These are phyloP conservation scores for Ictalurus furcatus DNA, from an alignment of 2,113 vertebrate species.

Conservation along the genomic window DNA sequence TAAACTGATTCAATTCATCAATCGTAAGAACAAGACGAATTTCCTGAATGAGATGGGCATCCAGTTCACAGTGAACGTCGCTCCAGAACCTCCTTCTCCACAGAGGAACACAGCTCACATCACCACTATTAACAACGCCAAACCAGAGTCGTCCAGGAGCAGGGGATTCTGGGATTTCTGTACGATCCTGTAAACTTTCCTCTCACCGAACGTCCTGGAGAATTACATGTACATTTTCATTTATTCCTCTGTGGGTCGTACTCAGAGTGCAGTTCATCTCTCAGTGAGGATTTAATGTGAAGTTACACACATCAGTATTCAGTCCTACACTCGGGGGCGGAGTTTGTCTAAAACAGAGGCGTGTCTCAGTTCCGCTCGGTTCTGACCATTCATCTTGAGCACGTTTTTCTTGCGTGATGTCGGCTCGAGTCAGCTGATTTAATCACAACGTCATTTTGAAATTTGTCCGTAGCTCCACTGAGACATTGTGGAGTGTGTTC, in stretches of 20 bases:
- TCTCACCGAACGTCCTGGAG: neutral
- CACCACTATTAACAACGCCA: neutral
- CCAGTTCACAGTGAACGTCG: neutral
- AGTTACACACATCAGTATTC: neutral
- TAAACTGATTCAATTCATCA: neutral
- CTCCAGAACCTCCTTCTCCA: neutral
- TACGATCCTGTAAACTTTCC: neutral
- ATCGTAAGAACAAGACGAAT: neutral
- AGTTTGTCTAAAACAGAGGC: neutral
- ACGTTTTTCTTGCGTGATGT: too few relatives aligned
- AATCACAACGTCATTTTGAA: too few relatives aligned
- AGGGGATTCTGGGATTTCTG: slow-evolving; percentile 20
- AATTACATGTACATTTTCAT: neutral
- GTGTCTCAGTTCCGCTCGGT: neutral
- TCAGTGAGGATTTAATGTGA: neutral
- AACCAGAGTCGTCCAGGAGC: neutral
- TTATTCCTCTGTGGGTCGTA: neutral
- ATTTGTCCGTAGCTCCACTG: too few relatives aligned
- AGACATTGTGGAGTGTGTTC: too few relatives aligned
- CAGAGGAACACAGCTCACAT: neutral
- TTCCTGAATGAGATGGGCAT: slow-evolving; percentile 1
- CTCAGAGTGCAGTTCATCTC: neutral
- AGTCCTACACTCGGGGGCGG: neutral
- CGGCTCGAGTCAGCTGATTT: too few relatives aligned
- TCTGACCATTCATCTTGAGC: too few relatives aligned